Percentiles rank a stretch among this genome's conserved stretches.
phyloP scores from a whole-genome alignment of 30 jellyfish, hydroid and myxozoan species.

The Mastigias papua region DNA sequence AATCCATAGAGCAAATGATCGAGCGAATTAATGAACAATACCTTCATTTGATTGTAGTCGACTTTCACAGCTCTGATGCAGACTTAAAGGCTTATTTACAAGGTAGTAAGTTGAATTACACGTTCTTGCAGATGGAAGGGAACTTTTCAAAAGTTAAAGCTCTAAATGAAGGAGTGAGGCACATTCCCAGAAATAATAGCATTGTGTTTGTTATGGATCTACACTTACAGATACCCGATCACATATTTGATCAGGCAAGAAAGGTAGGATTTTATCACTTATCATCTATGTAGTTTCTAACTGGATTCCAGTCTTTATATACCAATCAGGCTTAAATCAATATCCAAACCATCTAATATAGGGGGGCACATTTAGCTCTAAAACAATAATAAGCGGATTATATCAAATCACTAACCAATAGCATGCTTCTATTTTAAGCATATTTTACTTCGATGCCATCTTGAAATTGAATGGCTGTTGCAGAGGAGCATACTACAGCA shows the following conservation, averaged over 20 bases:
- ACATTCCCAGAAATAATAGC: conserved; percentile 59
- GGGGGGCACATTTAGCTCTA: no score
- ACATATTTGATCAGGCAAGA: conserved; percentile 85
- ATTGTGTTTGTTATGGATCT: conserved; percentile 86
- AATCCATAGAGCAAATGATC: conserved; percentile 62
- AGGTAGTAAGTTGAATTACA: conserved; percentile 60
- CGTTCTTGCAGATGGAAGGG: conserved; percentile 72
- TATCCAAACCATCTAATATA: no score
- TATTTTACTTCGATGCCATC: no score
- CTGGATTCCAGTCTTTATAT: neutral
- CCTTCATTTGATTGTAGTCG: conserved; percentile 79
- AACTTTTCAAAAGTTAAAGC: conserved; percentile 87
- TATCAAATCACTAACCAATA: no score
- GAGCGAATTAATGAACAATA: conserved; percentile 67
- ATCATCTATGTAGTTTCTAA: neutral
- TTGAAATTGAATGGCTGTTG: no score
- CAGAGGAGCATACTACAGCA: no score
- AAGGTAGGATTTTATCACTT: conserved; percentile 56
- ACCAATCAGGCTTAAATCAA: no score
- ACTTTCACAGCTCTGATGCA: conserved; percentile 84
- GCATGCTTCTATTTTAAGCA: no score
- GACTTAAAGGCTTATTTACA: conserved; percentile 47
- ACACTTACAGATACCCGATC: conserved; percentile 85
- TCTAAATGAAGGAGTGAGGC: conserved; percentile 68
- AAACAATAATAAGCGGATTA: no score